These are phyloP conservation scores for Eptesicus fuscus DNA, from an alignment of 2,113 vertebrate genomes.

Conservation along the genomic window DNA sequence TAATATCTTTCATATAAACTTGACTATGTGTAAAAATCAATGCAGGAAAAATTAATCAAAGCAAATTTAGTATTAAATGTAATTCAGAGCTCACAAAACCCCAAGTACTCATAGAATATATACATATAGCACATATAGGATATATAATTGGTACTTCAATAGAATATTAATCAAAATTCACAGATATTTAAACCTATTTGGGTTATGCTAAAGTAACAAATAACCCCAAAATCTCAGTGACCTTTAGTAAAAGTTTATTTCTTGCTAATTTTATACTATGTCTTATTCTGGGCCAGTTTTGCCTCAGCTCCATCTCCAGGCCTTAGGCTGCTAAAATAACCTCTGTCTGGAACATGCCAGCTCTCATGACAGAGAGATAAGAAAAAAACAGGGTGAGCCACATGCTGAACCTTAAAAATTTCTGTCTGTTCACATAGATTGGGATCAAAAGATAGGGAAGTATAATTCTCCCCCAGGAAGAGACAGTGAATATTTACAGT, in stretches of 20 bases:
- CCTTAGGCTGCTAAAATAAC: not conserved
- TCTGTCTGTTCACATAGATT: not conserved
- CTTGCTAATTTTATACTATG: not conserved
- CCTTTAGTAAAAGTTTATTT: not conserved
- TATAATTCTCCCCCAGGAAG: not conserved
- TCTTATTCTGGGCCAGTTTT: not conserved
- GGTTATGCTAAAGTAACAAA: not conserved
- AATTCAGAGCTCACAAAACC: conserved; percentile 24
- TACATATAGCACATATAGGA: not conserved
- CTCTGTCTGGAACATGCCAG: not conserved
- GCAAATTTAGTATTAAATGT: not conserved
- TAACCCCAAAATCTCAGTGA: not conserved
- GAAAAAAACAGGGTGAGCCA: not conserved
- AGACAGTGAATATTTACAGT: not conserved
- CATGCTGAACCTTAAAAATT: not conserved
- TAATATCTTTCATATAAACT: not conserved
- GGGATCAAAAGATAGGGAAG: not conserved
- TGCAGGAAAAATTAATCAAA: conserved; percentile 30
- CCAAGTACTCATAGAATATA: not conserved
- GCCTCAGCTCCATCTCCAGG: not conserved
- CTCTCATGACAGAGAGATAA: not conserved
- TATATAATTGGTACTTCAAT: not conserved
- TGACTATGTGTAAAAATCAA: not conserved
- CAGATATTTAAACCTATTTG: not conserved
- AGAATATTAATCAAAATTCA: not conserved